A percentile compares a stretch with the other conserved stretches of the same genome.
phyloP scores from a whole-genome alignment of 2,113 vertebrate genomes.

The Platysternon megacephalum region DNA sequence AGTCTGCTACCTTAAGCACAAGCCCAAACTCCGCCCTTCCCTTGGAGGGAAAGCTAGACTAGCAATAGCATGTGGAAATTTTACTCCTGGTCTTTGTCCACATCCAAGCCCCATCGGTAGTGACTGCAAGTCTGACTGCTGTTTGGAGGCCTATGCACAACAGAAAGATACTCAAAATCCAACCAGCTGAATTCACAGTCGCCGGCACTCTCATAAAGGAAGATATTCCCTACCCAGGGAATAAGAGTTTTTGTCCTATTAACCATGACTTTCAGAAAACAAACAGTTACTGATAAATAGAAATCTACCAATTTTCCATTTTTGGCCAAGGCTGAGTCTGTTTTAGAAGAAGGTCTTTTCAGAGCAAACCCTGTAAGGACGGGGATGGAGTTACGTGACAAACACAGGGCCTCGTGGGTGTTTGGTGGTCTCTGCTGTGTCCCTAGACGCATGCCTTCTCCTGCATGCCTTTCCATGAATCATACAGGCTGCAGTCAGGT shows the following conservation, averaged over 20 bases:
- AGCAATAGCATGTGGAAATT: not conserved
- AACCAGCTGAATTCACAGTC: not conserved
- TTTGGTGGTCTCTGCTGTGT: not conserved
- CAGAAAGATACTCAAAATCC: not conserved
- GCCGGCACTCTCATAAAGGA: not conserved
- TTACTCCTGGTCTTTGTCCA: not conserved
- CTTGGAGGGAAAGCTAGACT: not conserved
- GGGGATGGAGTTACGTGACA: not conserved
- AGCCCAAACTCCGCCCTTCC: not conserved
- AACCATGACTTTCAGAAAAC: not conserved
- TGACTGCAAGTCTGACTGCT: not conserved
- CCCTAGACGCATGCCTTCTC: not conserved
- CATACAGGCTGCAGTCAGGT: not conserved
- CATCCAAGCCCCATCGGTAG: too few species aligned
- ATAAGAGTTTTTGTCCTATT: not conserved
- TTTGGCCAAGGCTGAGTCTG: not conserved
- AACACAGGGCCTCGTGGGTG: not conserved
- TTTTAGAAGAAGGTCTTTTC: not conserved
- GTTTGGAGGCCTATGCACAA: not conserved
- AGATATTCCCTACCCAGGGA: not conserved
- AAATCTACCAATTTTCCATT: not conserved
- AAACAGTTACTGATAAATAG: not conserved
- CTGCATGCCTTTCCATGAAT: not conserved
- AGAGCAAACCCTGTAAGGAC: not conserved
- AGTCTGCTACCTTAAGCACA: not conserved